Conservation (phyloP, 2,113 vertebrate species). For the Tiliqua scincoides region DNA sequence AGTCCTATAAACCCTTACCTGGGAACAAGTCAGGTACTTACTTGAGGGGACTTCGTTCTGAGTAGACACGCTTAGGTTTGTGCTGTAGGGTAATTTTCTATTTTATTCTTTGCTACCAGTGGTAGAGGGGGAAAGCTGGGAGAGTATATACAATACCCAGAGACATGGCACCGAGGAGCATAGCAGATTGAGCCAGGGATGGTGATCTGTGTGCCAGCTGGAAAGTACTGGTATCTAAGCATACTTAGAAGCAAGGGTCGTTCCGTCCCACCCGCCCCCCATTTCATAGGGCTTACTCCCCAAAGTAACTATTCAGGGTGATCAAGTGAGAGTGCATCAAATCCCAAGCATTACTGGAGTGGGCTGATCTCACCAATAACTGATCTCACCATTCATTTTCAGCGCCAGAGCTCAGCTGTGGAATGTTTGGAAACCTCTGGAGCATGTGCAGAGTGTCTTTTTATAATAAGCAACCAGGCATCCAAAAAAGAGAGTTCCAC, state of each 20-base stretch:
- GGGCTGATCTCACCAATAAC: background rate
- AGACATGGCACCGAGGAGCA: background rate
- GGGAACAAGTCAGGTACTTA: too few relatives aligned
- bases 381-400: background rate
- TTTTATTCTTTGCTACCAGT: background rate
- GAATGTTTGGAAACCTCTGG: background rate
- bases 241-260: background rate
- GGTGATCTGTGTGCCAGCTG: background rate
- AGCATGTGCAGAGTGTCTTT: background rate
- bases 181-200: background rate
- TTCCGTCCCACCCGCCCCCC: too few relatives aligned
- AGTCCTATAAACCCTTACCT: too few relatives aligned
- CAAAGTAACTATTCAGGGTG: background rate
- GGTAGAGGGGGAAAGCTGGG: background rate
- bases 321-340: background rate
- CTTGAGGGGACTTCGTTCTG: too few relatives aligned
- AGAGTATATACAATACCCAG: background rate
- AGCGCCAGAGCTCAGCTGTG: background rate
- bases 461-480: background rate
- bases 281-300: background rate
- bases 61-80: too few relatives aligned
- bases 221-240: background rate
- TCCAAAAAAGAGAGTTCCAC: background rate
- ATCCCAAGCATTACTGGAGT: background rate
- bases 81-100: fast-evolving